Evolutionary conservation across 2,888 invertebrate genomes (phyloP), one percentile per base, ranked within the genome.

Genomic region (Mimumesa dahlbomi): DNA sequence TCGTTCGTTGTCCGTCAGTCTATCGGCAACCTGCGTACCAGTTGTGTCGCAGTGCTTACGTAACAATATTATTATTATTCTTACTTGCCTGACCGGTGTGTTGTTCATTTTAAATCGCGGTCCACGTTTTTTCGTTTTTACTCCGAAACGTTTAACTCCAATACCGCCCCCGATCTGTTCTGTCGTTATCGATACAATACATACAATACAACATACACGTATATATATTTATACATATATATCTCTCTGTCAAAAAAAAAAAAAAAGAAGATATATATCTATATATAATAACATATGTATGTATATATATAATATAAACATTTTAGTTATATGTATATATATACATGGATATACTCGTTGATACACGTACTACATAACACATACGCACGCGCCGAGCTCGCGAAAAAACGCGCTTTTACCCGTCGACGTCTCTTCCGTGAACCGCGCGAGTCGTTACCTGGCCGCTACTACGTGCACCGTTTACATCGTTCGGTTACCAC

Each of bases 11-110:
- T 69, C 79, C 76, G 84, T 87, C 88, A 89, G 89, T 89, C 86
- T 87, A 88, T 89, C 89, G 88, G 89, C 88, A 88, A 88, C 88
- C 88, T 88, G 89, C 88, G 88, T 82, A 87, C 87, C 82, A 86
- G 81, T 81, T 83, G 88, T 86, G 87, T 88, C 88, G 88, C 86
- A 85, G 87, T 82, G 83, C 84, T 87, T 86, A 85, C 84, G 85
- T 87, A 85, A 86, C 79, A 84, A 75, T 66, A 81, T 82, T 77
- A 80, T 85, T 86, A 84, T 87, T 87, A 85, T 87, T 82, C 75
- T 85, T 86, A 79, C 73, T 75, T 62, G 71, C 62, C 70, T 67
- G 63, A 48, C 59, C 73, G 73, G 68, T 78, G 79, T 76, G 73
- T 73, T 71, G 75, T 72, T 78, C 59, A 70, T 76, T 78, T 57